These are phyloP conservation scores for Columba guinea DNA, from an alignment of 2,797 vertebrate genomes.

Conservation along the genomic window DNA sequence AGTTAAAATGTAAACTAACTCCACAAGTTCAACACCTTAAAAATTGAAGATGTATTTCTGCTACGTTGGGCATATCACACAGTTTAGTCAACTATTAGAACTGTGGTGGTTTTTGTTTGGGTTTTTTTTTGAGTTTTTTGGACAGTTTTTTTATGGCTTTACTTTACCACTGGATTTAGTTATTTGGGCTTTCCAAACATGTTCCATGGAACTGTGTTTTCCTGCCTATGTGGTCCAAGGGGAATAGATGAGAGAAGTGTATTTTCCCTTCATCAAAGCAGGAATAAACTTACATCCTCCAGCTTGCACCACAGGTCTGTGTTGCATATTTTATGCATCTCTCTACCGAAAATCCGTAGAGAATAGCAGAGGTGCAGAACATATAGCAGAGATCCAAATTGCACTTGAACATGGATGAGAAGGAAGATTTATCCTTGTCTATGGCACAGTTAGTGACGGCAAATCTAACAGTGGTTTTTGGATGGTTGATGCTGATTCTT, in stretches of 20 bases:
- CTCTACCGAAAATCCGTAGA: background rate
- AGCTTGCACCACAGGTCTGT: background rate
- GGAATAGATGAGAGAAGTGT: background rate
- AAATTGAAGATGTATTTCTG: background rate
- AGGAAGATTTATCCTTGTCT: background rate
- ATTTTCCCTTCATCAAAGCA: slow-evolving; percentile 22
- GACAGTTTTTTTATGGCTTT: background rate
- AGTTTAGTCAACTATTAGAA: background rate
- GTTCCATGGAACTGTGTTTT: background rate
- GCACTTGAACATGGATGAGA: background rate
- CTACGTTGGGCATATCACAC: background rate
- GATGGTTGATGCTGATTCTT: background rate
- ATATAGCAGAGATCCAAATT: background rate
- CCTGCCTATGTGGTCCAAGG: background rate
- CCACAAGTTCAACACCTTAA: background rate
- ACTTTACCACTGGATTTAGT: background rate
- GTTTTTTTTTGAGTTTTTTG: too few species aligned
- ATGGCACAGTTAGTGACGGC: background rate
- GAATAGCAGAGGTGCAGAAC: background rate
- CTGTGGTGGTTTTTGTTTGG: background rate
- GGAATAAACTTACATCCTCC: background rate
- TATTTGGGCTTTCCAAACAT: background rate
- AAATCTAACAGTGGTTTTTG: background rate
- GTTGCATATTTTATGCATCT: slow-evolving; percentile 1
- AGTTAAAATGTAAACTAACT: background rate